A percentile compares a stretch with the other conserved stretches of the same genome.
phyloP scores from a whole-genome alignment of 2,797 vertebrate species.

The Myotis findleyi region DNA sequence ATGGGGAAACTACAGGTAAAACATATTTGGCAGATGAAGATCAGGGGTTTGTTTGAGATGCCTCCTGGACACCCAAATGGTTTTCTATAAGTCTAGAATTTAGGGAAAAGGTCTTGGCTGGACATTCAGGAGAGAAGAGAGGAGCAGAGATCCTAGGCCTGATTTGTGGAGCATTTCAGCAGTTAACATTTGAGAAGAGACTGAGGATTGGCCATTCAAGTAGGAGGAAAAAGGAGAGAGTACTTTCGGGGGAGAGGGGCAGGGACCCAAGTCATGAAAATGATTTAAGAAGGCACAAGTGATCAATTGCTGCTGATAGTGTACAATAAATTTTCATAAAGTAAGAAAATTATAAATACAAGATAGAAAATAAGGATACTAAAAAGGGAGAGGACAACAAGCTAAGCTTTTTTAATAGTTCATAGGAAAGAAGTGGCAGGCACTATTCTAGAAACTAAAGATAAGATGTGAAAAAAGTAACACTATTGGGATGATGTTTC shows the following conservation, averaged over 20 bases:
- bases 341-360: constrained; percentile 11
- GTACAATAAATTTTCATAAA: not conserved
- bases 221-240: not conserved
- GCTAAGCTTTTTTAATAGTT: constrained; percentile 15
- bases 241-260: not conserved
- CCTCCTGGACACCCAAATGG: not conserved
- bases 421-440: not conserved
- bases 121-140: not conserved
- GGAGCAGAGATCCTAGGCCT: not conserved
- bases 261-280: not conserved
- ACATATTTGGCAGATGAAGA: not conserved
- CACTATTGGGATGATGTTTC: not conserved
- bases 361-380: not conserved
- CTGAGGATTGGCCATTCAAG: not conserved
- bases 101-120: not conserved
- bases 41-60: not conserved
- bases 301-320: not conserved
- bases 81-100: constrained; percentile 8
- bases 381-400: not conserved
- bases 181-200: not conserved
- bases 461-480: not conserved
- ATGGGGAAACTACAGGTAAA: not conserved
- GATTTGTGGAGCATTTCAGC: not conserved
- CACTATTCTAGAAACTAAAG: too few relatives aligned
- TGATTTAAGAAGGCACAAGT: not conserved